Conservation (phyloP, 1,140 invertebrate species). For the Heliconius melpomene region DNA sequence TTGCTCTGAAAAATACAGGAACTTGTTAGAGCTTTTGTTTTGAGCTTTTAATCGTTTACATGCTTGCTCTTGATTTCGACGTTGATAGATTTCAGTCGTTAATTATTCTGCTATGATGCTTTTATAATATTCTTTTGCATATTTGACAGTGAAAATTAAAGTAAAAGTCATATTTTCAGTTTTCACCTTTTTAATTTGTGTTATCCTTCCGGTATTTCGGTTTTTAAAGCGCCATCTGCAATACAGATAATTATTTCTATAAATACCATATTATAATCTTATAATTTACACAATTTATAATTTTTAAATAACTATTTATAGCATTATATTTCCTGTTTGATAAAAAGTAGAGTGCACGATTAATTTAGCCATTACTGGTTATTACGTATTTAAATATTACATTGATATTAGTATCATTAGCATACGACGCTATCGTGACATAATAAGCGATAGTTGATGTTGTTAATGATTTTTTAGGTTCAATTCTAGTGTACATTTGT, state of each 20-base stretch:
- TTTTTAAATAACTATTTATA: neutral
- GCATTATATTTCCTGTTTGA: neutral
- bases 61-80: neutral
- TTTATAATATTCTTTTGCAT: neutral
- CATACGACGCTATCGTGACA: neutral
- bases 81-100: neutral
- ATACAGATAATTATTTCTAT: neutral
- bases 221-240: neutral
- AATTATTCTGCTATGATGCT: neutral
- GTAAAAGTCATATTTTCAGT: neutral
- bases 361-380: neutral
- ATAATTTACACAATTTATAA: neutral
- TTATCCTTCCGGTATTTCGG: neutral
- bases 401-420: neutral
- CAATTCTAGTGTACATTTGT: too few relatives aligned
- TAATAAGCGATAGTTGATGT: neutral
- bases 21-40: slow-evolving; percentile 5
- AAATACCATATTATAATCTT: neutral
- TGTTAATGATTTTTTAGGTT: too few relatives aligned
- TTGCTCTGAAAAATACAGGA: slow-evolving; percentile 9
- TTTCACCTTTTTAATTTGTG: neutral
- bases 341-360: slow-evolving; percentile 6
- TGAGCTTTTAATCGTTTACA: neutral
- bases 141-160: neutral
- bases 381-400: neutral